Percentiles rank a stretch among this genome's conserved stretches.
Evolutionary conservation across 2,797 vertebrate species (phyloP).

Genomic region (Leucoraja ocellata): DNA sequence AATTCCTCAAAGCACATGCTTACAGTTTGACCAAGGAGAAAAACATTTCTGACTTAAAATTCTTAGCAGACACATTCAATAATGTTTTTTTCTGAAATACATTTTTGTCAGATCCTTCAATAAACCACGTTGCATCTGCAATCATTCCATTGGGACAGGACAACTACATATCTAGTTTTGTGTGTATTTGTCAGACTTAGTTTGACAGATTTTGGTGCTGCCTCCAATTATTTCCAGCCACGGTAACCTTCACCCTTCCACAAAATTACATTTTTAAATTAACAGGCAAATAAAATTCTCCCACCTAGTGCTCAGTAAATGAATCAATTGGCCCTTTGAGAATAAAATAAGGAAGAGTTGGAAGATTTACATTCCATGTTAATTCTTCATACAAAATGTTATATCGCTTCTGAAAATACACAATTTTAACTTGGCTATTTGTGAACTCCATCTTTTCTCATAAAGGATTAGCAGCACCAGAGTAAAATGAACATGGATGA

Average conservation of each 20-base stretch:
- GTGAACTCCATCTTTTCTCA: neutral
- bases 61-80: neutral
- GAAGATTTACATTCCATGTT: neutral
- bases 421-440: neutral
- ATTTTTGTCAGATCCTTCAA: neutral
- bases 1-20: neutral
- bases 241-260: neutral
- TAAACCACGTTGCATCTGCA: neutral
- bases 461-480: slow-evolving; percentile 16
- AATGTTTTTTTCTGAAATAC: neutral
- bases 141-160: neutral
- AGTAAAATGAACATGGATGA: neutral
- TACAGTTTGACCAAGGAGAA: neutral
- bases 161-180: neutral
- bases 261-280: neutral
- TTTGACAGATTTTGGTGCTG: neutral
- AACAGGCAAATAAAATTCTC: neutral
- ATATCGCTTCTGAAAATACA: neutral
- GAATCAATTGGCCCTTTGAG: neutral
- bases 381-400: neutral
- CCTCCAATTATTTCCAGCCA: neutral
- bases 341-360: neutral
- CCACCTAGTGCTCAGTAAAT: neutral
- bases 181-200: neutral
- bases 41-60: neutral